Base-by-base conservation (phyloP, 2,113 vertebrate genomes). In the Odobenus rosmarus region DNA sequence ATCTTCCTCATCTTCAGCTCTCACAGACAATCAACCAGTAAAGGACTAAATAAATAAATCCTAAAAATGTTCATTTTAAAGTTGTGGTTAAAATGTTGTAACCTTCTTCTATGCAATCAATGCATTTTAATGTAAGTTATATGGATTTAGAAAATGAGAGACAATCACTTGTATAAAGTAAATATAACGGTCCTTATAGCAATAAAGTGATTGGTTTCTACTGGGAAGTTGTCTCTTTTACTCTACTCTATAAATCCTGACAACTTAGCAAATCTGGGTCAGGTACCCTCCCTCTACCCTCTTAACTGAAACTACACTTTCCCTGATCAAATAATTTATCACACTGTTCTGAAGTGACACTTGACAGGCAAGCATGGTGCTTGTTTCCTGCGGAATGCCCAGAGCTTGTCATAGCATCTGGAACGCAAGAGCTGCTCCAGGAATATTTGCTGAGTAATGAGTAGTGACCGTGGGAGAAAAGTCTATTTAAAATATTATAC, bases 111-210 rank as follows among this genome's bases (percentile, higher is more conserved):
- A 88, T 18, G 67, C 5, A 93, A 76, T 67, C 71, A 92, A 86
- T 55, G 18, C 2, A 67, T 71, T 85, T 85, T 64, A 90, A 72
- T 64, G 15, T 59, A 79, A 79, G 36, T 85, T 77, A 33, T 33
- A 79, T 13, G 7, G n/a, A 49, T 36, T 95, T 71, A 39, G 46
- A 88, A 97, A 91, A 94, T 33, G 16, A 96, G 59, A 90, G 28
- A 57, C 33, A 62, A 55, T 74, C 31, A 42, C 21, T 79, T 86
- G 24, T 57, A 61, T 12, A 76, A 93, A 79, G 16, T 83, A 67
- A 95, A 51, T 33, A 42, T 64, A 79, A 61, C 21, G 36, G 19
- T 10, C 8, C 26, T 33, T n/a, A 69, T 3, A 95, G 5, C 21
- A 71, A 81, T 7, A 51, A 86, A 71, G 23, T 11, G 28, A 62